phyloP scores from a whole-genome alignment of 2,888 invertebrate genomes.

The Andrena dorsata region DNA sequence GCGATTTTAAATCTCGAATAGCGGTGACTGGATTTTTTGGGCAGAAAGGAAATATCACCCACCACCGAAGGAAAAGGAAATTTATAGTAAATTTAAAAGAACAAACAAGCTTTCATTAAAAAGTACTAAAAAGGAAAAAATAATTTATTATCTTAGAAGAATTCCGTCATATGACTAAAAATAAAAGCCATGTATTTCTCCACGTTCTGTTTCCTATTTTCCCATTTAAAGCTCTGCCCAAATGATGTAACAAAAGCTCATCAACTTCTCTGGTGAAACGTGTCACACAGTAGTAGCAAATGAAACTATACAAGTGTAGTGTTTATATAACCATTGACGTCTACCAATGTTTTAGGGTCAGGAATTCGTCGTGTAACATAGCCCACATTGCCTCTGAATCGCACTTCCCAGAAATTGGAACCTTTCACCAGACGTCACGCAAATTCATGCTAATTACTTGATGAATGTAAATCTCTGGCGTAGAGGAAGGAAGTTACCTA shows the following conservation, averaged over 20 bases:
- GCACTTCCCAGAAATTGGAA: not conserved
- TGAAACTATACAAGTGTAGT: not conserved
- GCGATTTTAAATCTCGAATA: not conserved
- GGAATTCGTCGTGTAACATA: not conserved
- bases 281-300: not conserved
- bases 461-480: too few species aligned
- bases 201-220: not conserved
- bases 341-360: slow-evolving; percentile 30
- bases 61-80: not conserved
- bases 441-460: not conserved
- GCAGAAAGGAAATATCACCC: not conserved
- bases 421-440: not conserved
- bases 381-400: not conserved
- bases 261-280: not conserved
- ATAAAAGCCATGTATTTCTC: too few species aligned
- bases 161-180: too few species aligned
- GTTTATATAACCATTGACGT: slow-evolving; percentile 25
- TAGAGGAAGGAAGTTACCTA: too few species aligned
- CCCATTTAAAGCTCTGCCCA: not conserved
- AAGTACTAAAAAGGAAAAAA: too few species aligned
- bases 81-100: not conserved
- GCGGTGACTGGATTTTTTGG: not conserved
- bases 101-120: too few species aligned
- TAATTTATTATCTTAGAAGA: too few species aligned
- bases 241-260: too few species aligned